phyloP scores from a whole-genome alignment of 2,113 vertebrate genomes.

The Macrotis lagotis region DNA sequence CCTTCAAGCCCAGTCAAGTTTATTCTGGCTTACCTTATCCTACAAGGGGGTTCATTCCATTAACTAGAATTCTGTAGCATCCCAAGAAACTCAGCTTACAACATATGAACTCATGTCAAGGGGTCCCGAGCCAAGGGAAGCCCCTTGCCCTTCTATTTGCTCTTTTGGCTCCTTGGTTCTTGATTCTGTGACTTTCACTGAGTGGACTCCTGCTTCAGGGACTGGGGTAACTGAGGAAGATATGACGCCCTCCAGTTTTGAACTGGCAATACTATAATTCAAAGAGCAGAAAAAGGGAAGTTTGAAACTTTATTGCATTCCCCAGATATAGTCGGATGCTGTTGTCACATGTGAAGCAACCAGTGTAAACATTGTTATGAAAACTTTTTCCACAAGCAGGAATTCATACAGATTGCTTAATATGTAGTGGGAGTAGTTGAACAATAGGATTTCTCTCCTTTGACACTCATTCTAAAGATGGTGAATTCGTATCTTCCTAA shows the following conservation, averaged over 20 bases:
- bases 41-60: background rate
- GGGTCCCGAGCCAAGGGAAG: background rate
- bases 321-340: background rate
- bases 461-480: too few species aligned
- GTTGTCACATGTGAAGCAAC: background rate
- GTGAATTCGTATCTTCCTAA: background rate
- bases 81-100: background rate
- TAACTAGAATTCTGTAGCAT: background rate
- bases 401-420: too few species aligned
- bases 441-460: too few species aligned
- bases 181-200: background rate
- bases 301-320: background rate
- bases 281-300: background rate
- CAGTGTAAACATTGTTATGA: background rate
- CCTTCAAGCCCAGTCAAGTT: background rate
- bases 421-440: background rate
- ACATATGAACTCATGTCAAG: too few species aligned
- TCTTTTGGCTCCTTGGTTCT: background rate
- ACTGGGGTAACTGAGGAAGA: too few species aligned
- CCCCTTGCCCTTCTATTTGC: background rate
- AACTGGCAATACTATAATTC: background rate
- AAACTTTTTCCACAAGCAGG: background rate
- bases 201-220: background rate
- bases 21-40: background rate
- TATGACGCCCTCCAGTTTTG: too few species aligned